Evolutionary conservation across 2,888 invertebrate species (phyloP), one percentile per base, ranked within the genome.

Genomic region (Rhopalosiphum nymphaeae): DNA sequence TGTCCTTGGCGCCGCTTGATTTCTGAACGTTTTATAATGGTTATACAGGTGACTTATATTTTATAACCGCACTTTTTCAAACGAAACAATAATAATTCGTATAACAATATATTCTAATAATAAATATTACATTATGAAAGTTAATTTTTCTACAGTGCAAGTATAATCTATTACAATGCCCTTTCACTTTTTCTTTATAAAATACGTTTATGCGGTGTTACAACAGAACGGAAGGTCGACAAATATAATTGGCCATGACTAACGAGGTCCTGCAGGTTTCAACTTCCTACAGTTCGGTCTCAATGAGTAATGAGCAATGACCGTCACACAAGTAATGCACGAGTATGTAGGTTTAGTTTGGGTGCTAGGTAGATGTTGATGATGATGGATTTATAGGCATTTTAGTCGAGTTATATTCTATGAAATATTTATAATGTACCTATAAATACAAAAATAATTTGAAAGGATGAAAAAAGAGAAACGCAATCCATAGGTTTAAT

Each of bases 231-330:
- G 57, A 61, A 92, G 92, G 92, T 87, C 86, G 26, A 46, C 11
- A 61, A 87, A 61, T 61, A 87, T 92, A 92, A 92, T 92, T 92
- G 92, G 92, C 92, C 92, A 92, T 92, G 92, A 87, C 92, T 92
- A 87, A 92, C 92, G 92, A 92, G 92, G 92, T 92, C 61, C 46
- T 78, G 78, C 21, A 49, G 61, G 67, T 57, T 49, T 87, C 61
- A 29, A 92, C 87, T 92, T 92, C 87, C 92, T 87, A 87, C 46
- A 86, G 13, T 46, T 86, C 29, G 26, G n/a, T 57, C 57, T 57
- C 25, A 86, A 85, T 86, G 46, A 78, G 78, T 36, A 78, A 78
- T 78, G 67, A n/a, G 16, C 36, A 67, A 67, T 36, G 78, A 36
- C 78, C 36, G 36, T 78, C 78, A 78, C 36, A 36, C 36, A 9